Evolutionary conservation across 2,888 invertebrate species (phyloP), one percentile per base, ranked within the genome.

Genomic region (Hermaeophaga mercurialis): DNA sequence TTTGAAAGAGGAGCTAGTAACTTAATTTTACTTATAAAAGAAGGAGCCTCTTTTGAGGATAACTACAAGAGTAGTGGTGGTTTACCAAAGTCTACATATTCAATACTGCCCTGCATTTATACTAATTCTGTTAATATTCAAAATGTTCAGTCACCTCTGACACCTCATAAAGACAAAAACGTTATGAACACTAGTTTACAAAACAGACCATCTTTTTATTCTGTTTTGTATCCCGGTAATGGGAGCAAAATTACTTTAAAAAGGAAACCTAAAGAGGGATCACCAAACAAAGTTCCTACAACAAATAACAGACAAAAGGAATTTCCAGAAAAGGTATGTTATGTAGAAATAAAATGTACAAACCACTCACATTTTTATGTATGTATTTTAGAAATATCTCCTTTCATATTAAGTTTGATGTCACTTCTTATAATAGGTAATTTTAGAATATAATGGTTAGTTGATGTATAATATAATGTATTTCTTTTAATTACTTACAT

Each of bases 201-300:
- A 33, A 84, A 83, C 73, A 83, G 83, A 45, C 80, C 84, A 14
- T 83, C 85, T 12, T 80, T 86, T 73, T 90, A 90, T 78, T 90
- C 90, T 60, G 90, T 91, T 39, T 84, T 90, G 81, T 89, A 89
- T 78, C 87, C 90, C 49, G 90, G 89, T 11, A 84, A 86, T 63
- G 90, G 90, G 48, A 90, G 90, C 75, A 91, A 91, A 81, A 89
- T 91, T 67, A 91, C 90, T 39, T 89, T 91, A 65, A 91, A 90
- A 75, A 81, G 90, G 65, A 90, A 90, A 81, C 85, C 69, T 17
- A 77, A 76, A 64, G 77, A 76, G 45, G 48, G 43, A n/a, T 61
- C 28, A 57, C 11, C 57, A 43, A 56, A 31, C 18, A 65, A 62
- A 56, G 34, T 52, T 41, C 56, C 58, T 46, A 11, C 54, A 44